Conservation (phyloP, 2,888 invertebrate species). For the Cistogaster globosa region DNA sequence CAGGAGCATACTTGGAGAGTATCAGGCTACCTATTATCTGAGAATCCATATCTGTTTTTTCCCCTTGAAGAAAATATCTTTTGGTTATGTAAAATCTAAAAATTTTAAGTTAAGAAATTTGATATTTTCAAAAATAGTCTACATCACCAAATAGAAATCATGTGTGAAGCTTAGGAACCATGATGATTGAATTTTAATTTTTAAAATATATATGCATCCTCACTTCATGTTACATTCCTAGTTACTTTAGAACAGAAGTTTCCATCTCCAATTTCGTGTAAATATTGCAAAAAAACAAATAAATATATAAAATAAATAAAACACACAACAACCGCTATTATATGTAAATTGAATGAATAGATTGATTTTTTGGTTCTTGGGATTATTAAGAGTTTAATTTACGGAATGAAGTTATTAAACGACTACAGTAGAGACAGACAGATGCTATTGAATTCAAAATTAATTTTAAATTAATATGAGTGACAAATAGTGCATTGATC, state of each 20-base stretch:
- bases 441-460: neutral
- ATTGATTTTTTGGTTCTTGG: no score
- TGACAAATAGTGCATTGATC: no score
- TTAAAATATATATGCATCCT: no score
- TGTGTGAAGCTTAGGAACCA: no score
- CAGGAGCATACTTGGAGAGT: no score
- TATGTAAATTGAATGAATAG: neutral
- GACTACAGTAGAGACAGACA: conserved; percentile 51
- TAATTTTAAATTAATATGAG: neutral
- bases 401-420: conserved; percentile 55
- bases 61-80: no score
- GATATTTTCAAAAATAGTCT: neutral
- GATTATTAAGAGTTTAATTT: neutral
- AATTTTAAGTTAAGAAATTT: no score
- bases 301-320: neutral
- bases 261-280: conserved; percentile 24
- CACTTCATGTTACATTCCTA: neutral
- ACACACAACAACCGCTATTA: conserved; percentile 11
- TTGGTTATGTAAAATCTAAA: no score
- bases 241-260: conserved; percentile 45
- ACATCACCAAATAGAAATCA: conserved; percentile 30
- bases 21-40: no score
- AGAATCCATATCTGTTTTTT: no score
- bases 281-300: neutral
- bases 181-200: neutral